These are phyloP conservation scores for Rhea pennata DNA, from an alignment of 2,113 vertebrate species.

Conservation along the genomic window DNA sequence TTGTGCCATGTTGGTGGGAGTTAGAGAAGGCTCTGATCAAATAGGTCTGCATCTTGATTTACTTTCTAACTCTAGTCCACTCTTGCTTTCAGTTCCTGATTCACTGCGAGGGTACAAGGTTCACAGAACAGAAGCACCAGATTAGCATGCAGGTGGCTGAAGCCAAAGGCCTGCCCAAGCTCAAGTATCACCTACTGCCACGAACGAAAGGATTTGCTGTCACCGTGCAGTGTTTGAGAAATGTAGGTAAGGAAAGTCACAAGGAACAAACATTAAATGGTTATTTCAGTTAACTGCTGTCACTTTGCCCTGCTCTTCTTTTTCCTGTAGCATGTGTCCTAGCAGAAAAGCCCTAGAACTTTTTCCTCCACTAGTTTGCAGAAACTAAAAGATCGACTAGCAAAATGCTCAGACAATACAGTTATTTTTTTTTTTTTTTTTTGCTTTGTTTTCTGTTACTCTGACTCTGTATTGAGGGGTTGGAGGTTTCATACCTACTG, in stretches of 20 bases:
- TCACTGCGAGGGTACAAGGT: constrained; percentile 94
- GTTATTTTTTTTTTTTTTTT: not conserved
- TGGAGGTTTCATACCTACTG: not conserved
- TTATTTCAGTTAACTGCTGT: not conserved
- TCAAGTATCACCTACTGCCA: constrained; percentile 94
- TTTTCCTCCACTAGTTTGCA: not conserved
- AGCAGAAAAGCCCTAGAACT: not conserved
- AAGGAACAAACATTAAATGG: not conserved
- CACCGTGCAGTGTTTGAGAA: constrained; percentile 92
- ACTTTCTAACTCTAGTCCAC: not conserved
- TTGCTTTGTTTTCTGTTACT: not conserved
- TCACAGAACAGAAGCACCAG: constrained; percentile 93
- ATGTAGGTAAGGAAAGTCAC: constrained; percentile 85
- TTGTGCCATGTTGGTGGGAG: not conserved
- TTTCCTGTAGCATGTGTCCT: not conserved
- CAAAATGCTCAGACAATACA: not conserved
- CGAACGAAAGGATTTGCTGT: constrained; percentile 95
- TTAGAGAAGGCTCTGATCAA: not conserved
- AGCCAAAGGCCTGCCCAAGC: constrained; percentile 92
- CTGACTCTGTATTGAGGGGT: not conserved
- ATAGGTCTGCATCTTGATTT: not conserved
- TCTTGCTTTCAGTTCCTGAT: constrained; percentile 88
- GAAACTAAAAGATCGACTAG: not conserved
- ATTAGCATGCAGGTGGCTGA: constrained; percentile 96
- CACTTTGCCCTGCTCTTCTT: not conserved